These are phyloP conservation scores for Invenusta paracnida DNA, from an alignment of 2,888 invertebrate genomes.

Conservation along the genomic window DNA sequence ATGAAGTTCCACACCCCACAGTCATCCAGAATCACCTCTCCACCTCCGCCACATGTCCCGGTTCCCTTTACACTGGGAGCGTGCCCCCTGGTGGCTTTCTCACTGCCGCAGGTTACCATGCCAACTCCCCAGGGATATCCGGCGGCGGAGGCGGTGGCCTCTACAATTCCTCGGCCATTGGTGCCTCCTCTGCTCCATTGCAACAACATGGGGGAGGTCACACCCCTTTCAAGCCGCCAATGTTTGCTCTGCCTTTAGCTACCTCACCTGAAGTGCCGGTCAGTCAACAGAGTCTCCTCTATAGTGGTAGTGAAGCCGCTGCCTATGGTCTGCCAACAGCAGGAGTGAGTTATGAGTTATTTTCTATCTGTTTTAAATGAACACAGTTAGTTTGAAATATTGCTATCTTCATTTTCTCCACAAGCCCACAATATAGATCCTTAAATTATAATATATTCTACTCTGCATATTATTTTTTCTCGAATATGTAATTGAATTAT, in stretches of 20 bases:
- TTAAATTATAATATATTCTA: no score
- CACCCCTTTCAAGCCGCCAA: not conserved
- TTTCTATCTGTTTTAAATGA: no score
- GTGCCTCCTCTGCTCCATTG: not conserved
- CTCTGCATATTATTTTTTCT: no score
- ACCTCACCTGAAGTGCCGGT: not conserved
- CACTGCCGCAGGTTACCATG: not conserved
- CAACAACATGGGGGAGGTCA: not conserved
- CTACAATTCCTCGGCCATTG: not conserved
- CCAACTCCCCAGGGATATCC: not conserved
- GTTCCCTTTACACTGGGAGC: not conserved
- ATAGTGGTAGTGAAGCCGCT: not conserved
- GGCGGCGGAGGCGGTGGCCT: not conserved
- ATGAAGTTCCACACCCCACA: conserved; percentile 3
- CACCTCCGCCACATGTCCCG: not conserved
- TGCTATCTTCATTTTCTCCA: no score
- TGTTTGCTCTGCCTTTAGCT: not conserved
- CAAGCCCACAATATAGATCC: no score
- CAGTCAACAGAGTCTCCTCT: not conserved
- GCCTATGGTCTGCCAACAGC: no score
- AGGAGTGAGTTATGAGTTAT: no score
- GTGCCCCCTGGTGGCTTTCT: not conserved
- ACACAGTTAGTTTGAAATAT: no score
- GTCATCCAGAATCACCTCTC: not conserved
- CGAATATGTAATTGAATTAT: no score